Percentiles rank a stretch among this genome's conserved stretches.
Evolutionary conservation across 2,888 invertebrate genomes (phyloP).

Genomic region (Eupithecia vulgata): DNA sequence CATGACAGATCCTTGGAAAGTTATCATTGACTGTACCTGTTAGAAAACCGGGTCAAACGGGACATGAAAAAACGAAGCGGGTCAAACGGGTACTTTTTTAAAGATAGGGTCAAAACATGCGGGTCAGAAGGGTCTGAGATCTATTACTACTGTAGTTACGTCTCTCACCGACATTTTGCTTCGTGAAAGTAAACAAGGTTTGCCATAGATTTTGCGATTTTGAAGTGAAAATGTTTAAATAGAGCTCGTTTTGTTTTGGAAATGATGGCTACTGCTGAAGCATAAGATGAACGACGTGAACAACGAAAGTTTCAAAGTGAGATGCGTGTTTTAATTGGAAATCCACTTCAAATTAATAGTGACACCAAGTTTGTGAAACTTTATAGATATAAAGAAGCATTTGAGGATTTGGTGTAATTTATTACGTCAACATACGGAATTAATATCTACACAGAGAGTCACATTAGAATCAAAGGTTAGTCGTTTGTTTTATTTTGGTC

Average conservation of each 20-base stretch:
- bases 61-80: too few species aligned
- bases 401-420: slow-evolving; percentile 26
- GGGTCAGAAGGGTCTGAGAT: too few species aligned
- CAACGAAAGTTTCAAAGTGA: slow-evolving; percentile 3
- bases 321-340: not conserved
- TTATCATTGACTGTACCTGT: too few species aligned
- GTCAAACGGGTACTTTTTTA: too few species aligned
- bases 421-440: slow-evolving; percentile 5
- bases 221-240: too few species aligned
- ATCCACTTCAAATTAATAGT: slow-evolving; percentile 2
- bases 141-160: too few species aligned
- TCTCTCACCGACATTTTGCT: too few species aligned
- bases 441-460: slow-evolving; percentile 29
- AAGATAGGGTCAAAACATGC: too few species aligned
- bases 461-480: slow-evolving; percentile 3
- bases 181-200: too few species aligned
- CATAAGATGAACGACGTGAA: slow-evolving; percentile 15
- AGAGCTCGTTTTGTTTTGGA: not conserved
- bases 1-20: too few species aligned
- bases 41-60: too few species aligned
- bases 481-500: not conserved
- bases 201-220: too few species aligned
- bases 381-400: slow-evolving; percentile 19
- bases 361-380: slow-evolving; percentile 6
- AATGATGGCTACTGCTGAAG: slow-evolving; percentile 4